These are phyloP conservation scores for Pseudorectes ferrugineus DNA, from an alignment of 2,113 vertebrate genomes.

Conservation along the genomic window DNA sequence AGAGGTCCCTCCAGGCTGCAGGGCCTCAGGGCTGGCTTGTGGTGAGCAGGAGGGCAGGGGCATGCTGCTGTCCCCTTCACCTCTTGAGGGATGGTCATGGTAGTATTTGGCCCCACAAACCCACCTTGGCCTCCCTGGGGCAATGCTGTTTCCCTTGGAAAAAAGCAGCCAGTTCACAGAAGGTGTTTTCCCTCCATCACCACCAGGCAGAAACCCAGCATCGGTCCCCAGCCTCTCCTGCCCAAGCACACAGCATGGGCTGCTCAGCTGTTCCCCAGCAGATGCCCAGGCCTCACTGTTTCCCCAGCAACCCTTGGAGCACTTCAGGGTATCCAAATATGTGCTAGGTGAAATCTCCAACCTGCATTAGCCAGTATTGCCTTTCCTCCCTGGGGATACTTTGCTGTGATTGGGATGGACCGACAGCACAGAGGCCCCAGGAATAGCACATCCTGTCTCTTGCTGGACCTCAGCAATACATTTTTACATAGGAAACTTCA, in stretches of 20 bases:
- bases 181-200: not conserved
- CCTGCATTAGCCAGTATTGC: not conserved
- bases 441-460: not conserved
- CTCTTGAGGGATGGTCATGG: not conserved
- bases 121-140: not conserved
- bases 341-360: not conserved
- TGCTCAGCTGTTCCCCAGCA: not conserved
- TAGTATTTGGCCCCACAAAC: not conserved
- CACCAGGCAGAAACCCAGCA: not conserved
- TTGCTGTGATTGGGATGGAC: not conserved
- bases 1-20: not conserved
- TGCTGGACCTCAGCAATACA: not conserved
- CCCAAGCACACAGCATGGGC: not conserved
- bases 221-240: not conserved
- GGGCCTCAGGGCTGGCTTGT: not conserved
- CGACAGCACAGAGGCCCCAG: accelerated
- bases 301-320: not conserved
- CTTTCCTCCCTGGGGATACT: not conserved
- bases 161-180: not conserved
- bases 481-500: not conserved
- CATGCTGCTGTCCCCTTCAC: not conserved
- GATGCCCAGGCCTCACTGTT: too few species aligned
- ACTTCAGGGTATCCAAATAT: accelerated
- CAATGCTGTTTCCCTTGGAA: not conserved
- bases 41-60: not conserved